Evolutionary conservation across 2,797 vertebrate species (phyloP), one percentile per base, ranked within the genome.

Genomic region (Crypturellus tataupa): DNA sequence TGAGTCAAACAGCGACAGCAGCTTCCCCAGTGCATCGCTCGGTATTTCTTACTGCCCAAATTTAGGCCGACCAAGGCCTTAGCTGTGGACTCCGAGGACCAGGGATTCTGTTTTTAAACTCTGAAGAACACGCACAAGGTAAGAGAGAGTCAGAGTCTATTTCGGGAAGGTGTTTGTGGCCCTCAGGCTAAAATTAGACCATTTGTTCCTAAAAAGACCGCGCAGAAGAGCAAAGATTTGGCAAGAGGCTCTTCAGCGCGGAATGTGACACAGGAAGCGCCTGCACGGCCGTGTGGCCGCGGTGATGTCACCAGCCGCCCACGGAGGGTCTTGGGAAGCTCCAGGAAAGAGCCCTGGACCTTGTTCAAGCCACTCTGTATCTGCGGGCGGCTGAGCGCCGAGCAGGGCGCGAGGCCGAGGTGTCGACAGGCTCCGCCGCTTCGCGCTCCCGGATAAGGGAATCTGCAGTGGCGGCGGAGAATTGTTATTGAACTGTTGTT

Each of bases 231-330:
- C 76, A 25, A 91, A 94, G 80, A 62, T 93, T 73, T 90, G 93
- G 97, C 96, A 93, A 95, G 95, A 96, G 96, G 87, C 97, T 97
- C 97, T 98, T 97, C 91, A 96, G 92, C 4, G 0, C 3, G 97
- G 98, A 98, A 98, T 97, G 97, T 96, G 97, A 90, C 95, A 96
- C 95, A 96, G 97, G 97, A 97, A 97, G 93, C n/a, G 5, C 85
- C 95, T 87, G 0, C 6, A 42, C 0, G 72, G 92, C 75, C 31
- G 88, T 65, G 70, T 35, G 89, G 69, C 85, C 85, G 79, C 91
- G 55, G 31, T 97, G 97, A 97, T 95, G 96, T 97, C 97, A 98
- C 90, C 92, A 10, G 47, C 29, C 25, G 80, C 71, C 96, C 55
- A 37, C 70, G 2, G 23, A 4, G 63, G 72, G 70, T 24, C 85